Conservation (phyloP, 2,888 invertebrate genomes). For the Pachycephus smyrnensis region DNA sequence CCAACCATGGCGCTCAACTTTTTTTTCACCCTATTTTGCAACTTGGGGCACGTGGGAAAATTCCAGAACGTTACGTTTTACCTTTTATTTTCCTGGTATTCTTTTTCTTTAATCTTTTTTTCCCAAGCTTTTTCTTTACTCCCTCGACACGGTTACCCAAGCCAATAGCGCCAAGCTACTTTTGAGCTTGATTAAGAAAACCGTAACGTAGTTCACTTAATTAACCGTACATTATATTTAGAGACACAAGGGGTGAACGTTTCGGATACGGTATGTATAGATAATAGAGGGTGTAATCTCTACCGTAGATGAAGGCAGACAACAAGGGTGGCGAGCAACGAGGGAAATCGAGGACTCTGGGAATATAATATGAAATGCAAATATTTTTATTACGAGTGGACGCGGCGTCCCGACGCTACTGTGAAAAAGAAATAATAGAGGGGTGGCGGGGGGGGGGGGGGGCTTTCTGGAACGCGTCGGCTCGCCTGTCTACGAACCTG, state of each 20-base stretch:
- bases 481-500: neutral
- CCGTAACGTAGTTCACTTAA: neutral
- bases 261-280: neutral
- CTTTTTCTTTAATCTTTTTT: neutral
- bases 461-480: neutral
- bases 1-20: neutral
- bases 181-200: neutral
- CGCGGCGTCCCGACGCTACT: neutral
- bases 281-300: neutral
- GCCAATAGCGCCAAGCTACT: neutral
- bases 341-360: neutral
- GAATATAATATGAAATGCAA: neutral
- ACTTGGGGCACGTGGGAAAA: neutral
- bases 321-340: neutral
- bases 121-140: neutral
- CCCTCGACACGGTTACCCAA: neutral
- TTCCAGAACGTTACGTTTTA: neutral
- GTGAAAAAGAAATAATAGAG: neutral
- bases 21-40: neutral
- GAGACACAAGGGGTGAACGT: neutral
- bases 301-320: neutral
- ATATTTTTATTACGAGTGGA: neutral
- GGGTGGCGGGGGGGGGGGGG: too few species aligned
- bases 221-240: neutral
- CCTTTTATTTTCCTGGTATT: neutral